A percentile compares a stretch with the other conserved stretches of the same genome.
Conservation (phyloP, 2,113 vertebrate genomes). For the Poeciliopsis retropinna region DNA sequence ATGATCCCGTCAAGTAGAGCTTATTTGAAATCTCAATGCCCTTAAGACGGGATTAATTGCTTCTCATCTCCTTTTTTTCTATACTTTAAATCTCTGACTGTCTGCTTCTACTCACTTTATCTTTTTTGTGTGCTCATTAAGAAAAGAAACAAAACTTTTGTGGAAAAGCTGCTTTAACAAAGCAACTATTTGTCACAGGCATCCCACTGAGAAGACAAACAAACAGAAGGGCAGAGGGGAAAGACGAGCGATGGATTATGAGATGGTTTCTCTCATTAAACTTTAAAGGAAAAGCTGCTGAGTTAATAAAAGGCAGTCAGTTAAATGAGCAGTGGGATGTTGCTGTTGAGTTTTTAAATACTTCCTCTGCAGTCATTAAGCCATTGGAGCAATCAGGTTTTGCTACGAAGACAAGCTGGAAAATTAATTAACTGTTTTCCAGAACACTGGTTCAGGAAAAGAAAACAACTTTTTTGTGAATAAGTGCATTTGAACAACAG, state of each 20-base stretch:
- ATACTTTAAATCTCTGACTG: constrained; percentile 31
- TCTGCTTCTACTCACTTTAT: constrained; percentile 8
- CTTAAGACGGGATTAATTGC: constrained; percentile 62
- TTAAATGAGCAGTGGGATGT: constrained; percentile 53
- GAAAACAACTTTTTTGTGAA: not conserved
- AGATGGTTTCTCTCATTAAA: constrained; percentile 62
- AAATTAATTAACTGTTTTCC: constrained; percentile 22
- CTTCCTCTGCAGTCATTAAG: constrained; percentile 58
- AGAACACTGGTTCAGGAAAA: constrained; percentile 7
- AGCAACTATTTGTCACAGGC: constrained; percentile 53
- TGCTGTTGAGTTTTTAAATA: constrained; percentile 60
- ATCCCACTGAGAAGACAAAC: constrained; percentile 61
- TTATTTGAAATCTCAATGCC: constrained; percentile 70
- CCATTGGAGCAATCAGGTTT: constrained; percentile 53
- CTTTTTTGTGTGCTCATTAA: constrained; percentile 20
- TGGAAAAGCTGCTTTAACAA: constrained; percentile 43
- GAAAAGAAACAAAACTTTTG: constrained; percentile 19
- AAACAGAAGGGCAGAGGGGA: constrained; percentile 39
- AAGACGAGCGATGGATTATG: constrained; percentile 45
- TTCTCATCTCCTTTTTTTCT: constrained; percentile 21
- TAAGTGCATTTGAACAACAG: constrained; percentile 10
- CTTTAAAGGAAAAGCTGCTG: constrained; percentile 53
- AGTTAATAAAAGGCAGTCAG: constrained; percentile 62
- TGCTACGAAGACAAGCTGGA: constrained; percentile 41
- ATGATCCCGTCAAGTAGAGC: constrained; percentile 71